Percentiles rank a stretch among this genome's conserved stretches.
phyloP scores from a whole-genome alignment of 2,113 vertebrate species.

The Brachyistius frenatus region DNA sequence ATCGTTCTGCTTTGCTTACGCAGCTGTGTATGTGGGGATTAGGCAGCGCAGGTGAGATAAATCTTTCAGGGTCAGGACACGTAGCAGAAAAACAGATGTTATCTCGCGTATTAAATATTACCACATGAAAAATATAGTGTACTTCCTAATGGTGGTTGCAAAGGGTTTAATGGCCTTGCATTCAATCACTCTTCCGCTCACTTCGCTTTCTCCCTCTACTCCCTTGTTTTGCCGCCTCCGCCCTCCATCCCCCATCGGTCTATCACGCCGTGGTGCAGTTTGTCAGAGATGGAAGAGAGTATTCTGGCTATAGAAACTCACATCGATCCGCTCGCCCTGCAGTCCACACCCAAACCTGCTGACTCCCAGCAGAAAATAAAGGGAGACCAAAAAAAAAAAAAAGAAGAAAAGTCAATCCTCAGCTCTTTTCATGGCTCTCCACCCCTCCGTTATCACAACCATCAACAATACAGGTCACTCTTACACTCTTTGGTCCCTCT shows the following conservation, averaged over 20 bases:
- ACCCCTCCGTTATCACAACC: slow-evolving; percentile 51
- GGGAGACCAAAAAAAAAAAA: slow-evolving; percentile 56
- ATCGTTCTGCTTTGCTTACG: slow-evolving; percentile 24
- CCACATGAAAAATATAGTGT: slow-evolving; percentile 4
- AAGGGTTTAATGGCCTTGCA: slow-evolving; percentile 13
- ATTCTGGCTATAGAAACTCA: slow-evolving; percentile 75
- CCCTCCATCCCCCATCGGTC: slow-evolving; percentile 55
- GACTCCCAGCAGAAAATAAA: slow-evolving; percentile 77
- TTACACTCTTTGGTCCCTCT: slow-evolving; percentile 42
- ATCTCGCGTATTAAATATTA: slow-evolving; percentile 11
- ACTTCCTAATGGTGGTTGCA: slow-evolving; percentile 22
- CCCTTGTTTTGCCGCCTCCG: slow-evolving; percentile 39
- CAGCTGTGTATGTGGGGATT: slow-evolving; percentile 23
- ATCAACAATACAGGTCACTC: slow-evolving; percentile 66
- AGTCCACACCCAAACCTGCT: slow-evolving; percentile 78
- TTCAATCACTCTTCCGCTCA: slow-evolving; percentile 21
- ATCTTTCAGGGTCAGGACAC: slow-evolving; percentile 3
- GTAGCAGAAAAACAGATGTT: slow-evolving; percentile 17
- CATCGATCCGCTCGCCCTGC: slow-evolving; percentile 78
- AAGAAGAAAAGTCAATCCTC: slow-evolving; percentile 67
- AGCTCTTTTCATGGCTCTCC: slow-evolving; percentile 64
- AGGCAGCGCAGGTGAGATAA: slow-evolving; percentile 30
- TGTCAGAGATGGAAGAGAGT: slow-evolving; percentile 81
- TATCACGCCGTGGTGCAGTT: slow-evolving; percentile 46
- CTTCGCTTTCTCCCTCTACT: not conserved